Evolutionary conservation across 2,797 vertebrate species (phyloP).

Genomic region (Scomberomorus guttatus): DNA sequence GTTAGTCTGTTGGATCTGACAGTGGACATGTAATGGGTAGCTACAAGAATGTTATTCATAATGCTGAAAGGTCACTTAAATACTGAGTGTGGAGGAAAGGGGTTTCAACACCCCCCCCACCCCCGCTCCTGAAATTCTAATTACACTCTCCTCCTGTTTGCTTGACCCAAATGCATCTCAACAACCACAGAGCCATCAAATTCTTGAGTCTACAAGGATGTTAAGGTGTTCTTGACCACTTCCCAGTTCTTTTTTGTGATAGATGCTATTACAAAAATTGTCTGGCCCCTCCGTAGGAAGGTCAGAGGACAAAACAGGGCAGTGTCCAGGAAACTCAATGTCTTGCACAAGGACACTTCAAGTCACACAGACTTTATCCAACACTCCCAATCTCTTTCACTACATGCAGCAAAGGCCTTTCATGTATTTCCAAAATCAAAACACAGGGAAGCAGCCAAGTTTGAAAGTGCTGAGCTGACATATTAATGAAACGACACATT

Average conservation of each 20-base stretch:
- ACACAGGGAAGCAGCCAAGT: constrained; percentile 47
- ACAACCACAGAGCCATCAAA: neutral
- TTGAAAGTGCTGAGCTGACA: constrained; percentile 67
- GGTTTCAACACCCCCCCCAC: constrained; percentile 33
- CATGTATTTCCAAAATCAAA: constrained; percentile 61
- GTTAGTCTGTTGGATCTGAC: constrained; percentile 44
- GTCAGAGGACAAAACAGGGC: constrained; percentile 13
- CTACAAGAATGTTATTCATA: constrained; percentile 45
- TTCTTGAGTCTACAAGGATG: constrained; percentile 6
- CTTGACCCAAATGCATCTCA: constrained; percentile 3
- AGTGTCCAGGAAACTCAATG: neutral
- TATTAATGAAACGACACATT: constrained; percentile 57
- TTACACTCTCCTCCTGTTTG: constrained; percentile 18
- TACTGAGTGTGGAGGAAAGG: constrained; percentile 22
- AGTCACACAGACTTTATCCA: constrained; percentile 11
- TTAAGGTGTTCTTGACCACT: constrained; percentile 14
- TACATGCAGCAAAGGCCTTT: constrained; percentile 46
- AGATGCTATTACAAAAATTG: neutral
- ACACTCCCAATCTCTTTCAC: constrained; percentile 20
- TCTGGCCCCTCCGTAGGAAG: neutral
- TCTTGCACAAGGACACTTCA: constrained; percentile 25
- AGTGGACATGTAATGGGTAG: constrained; percentile 28
- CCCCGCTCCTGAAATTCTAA: constrained; percentile 35
- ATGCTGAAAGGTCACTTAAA: constrained; percentile 59
- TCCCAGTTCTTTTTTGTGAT: neutral